phyloP scores from a whole-genome alignment of 2,888 invertebrate species.

The Agrotis puta region DNA sequence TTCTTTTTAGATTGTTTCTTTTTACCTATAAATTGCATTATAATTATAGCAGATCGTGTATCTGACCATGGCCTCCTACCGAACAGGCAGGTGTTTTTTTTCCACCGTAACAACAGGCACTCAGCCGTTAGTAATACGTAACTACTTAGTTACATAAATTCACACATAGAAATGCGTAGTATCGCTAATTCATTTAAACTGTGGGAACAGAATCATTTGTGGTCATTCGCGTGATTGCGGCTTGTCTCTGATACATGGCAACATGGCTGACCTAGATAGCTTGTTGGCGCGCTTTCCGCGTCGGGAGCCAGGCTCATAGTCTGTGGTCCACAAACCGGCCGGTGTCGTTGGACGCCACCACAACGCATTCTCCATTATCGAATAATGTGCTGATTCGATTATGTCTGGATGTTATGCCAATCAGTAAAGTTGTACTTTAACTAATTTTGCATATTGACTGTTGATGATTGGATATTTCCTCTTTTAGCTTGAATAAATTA shows the following conservation, averaged over 20 bases:
- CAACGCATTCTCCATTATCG: constrained; percentile 38
- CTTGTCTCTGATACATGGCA: constrained; percentile 55
- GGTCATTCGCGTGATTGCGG: constrained; percentile 61
- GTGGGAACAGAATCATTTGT: constrained; percentile 68
- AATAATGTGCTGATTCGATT: constrained; percentile 35
- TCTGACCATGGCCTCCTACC: constrained; percentile 50
- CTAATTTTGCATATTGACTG: constrained; percentile 27
- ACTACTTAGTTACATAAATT: constrained; percentile 59
- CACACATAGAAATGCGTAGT: constrained; percentile 48
- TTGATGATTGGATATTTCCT: constrained; percentile 1
- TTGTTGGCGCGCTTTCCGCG: constrained; percentile 55
- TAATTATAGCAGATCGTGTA: constrained; percentile 7
- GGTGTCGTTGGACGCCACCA: constrained; percentile 32
- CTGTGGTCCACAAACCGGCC: constrained; percentile 24
- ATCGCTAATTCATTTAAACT: constrained; percentile 66
- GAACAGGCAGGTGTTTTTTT: constrained; percentile 31
- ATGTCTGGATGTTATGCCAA: constrained; percentile 28
- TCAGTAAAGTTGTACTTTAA: constrained; percentile 12
- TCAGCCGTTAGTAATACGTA: constrained; percentile 46
- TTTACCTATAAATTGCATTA: constrained; percentile 9
- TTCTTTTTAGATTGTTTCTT: constrained; percentile 4
- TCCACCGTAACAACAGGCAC: constrained; percentile 29
- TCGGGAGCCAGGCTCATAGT: constrained; percentile 33
- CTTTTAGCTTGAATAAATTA: constrained; percentile 3
- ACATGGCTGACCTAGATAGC: constrained; percentile 62